phyloP scores from a whole-genome alignment of 2,797 vertebrate genomes.

The Syncerus caffer region DNA sequence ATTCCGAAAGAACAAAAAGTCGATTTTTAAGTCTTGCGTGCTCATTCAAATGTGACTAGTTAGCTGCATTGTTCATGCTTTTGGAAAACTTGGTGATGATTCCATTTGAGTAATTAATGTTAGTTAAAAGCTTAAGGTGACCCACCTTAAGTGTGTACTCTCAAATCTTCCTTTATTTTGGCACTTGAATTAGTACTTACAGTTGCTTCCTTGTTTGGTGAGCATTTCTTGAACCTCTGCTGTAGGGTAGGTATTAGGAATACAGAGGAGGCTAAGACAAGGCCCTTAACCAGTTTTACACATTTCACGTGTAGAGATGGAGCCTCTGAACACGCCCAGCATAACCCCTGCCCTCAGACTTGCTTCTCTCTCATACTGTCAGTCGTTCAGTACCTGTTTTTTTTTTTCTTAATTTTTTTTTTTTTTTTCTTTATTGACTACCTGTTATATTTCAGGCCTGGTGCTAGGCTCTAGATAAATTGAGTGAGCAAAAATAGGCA shows the following conservation, averaged over 20 bases:
- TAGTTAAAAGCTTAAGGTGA: neutral
- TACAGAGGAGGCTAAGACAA: neutral
- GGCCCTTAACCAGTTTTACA: neutral
- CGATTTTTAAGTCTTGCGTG: rapidly evolving
- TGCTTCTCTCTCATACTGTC: neutral
- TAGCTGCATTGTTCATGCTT: neutral
- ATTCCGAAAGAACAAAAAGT: neutral
- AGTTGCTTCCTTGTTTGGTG: neutral
- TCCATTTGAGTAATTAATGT: neutral
- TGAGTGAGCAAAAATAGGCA: neutral
- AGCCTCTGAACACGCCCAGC: neutral
- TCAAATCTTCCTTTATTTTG: neutral
- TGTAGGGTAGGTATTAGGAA: neutral
- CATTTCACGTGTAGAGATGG: neutral
- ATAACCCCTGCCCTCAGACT: neutral
- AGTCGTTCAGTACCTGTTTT: neutral
- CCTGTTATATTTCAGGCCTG: neutral
- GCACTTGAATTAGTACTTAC: neutral
- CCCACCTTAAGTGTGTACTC: neutral
- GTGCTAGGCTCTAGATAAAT: neutral
- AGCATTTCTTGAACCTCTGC: neutral
- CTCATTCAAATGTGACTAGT: neutral
- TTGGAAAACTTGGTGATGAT: neutral
- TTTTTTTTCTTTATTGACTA: neutral
- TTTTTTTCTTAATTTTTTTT: neutral